Evolutionary conservation across 2,113 vertebrate genomes (phyloP), one percentile per base, ranked within the genome.

Genomic region (Galemys pyrenaicus): DNA sequence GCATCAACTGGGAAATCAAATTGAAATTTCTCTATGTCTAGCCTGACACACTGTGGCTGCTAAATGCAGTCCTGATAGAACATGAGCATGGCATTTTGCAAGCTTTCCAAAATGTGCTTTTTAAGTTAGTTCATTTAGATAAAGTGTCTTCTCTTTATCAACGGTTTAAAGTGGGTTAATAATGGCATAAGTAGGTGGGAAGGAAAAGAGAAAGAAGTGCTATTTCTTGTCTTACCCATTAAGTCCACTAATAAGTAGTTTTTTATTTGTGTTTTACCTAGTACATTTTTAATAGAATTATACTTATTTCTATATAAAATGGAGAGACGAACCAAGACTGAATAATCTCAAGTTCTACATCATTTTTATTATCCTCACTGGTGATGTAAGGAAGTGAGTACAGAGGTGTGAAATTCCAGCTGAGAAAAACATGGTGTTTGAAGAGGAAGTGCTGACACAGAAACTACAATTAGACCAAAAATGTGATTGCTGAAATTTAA

Each of bases 351-450:
- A 94, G 81, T 39, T 77, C 92, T 95, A 13, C 84, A 96, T 98
- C 93, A 85, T 96, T 91, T 96, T 97, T 96, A 96, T 97, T 97
- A 97, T 97, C 96, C 95, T 97, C 91, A 73, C 81, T 97, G 81
- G 96, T 95, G 87, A 96, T 97, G 82, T 94, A 93, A 97, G 60
- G 88, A 26, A 98, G 91, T 85, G 91, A 97, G 94, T 96, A 81
- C 24, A 98, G 95, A 98, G 83, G 95, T 98, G 96, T 97, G 96
- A 98, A 97, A 98, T 98, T 98, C 97, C 95, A 98, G 83, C 64
- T 95, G 96, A 96, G 95, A 71, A 96, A 95, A 98, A 86, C 84
- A 94, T 51, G 92, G 92, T 97, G 95, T 95, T 97, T 97, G 94
- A 96, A 96, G 87, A 98, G 96, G 92, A 98, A 97, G 94, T 96